Conservation (phyloP, 2,113 vertebrate genomes). For the Rhinoptilus africanus region DNA sequence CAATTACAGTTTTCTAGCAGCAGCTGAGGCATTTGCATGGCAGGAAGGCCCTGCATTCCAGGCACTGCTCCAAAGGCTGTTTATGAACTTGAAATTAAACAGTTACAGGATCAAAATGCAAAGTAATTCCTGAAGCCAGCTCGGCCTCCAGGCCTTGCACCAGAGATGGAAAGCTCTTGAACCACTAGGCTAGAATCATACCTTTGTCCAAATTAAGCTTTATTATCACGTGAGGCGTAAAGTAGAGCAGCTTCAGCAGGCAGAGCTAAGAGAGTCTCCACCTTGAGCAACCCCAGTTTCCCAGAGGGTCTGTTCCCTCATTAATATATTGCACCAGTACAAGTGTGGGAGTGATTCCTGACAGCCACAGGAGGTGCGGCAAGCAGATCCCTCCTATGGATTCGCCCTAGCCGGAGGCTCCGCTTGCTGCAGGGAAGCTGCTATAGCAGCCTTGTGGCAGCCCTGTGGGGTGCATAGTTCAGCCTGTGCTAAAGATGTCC, state of each 20-base stretch:
- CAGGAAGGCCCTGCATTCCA: neutral
- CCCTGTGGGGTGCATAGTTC: fast-evolving
- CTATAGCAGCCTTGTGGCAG: neutral
- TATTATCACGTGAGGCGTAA: fast-evolving
- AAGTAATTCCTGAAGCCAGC: neutral
- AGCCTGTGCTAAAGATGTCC: neutral
- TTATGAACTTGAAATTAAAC: neutral
- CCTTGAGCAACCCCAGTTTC: neutral
- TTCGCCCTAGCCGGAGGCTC: neutral
- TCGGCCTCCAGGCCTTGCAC: neutral
- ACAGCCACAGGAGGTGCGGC: fast-evolving
- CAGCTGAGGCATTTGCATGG: neutral
- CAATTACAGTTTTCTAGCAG: neutral
- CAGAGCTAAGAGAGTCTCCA: neutral
- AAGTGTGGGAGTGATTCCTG: neutral
- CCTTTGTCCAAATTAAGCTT: neutral
- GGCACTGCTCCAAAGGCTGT: neutral
- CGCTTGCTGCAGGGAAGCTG: fast-evolving
- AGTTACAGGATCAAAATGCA: neutral
- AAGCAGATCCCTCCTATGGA: neutral
- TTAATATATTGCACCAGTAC: fast-evolving
- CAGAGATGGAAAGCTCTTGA: neutral
- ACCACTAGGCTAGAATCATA: neutral
- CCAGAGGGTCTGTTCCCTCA: neutral
- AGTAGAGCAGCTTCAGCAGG: neutral